These are phyloP conservation scores for Anolis carolinensis DNA, from an alignment of 2,113 vertebrate species.

Conservation along the genomic window DNA sequence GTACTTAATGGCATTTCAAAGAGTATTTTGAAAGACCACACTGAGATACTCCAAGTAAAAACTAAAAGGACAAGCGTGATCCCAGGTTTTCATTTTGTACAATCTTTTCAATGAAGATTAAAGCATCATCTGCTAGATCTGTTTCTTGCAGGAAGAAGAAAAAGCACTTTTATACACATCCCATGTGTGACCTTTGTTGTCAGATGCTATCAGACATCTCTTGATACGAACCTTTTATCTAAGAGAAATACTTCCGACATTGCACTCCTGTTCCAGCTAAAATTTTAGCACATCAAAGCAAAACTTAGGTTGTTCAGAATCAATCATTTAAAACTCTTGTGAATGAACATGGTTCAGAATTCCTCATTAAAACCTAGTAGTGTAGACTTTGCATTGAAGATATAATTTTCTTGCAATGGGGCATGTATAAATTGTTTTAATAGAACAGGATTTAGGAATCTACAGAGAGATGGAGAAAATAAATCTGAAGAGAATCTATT, in stretches of 20 bases:
- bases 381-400: not conserved
- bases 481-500: not conserved
- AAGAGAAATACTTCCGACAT: conserved; percentile 17
- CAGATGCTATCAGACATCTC: conserved; percentile 29
- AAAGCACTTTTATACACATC: conserved; percentile 18
- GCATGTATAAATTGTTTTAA: not conserved
- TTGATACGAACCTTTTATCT: conserved; percentile 61
- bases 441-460: not conserved
- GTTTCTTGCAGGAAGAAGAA: not conserved
- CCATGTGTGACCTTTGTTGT: conserved; percentile 20
- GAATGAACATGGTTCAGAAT: not conserved
- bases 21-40: not conserved
- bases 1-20: not conserved
- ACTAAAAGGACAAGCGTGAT: not conserved
- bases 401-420: not conserved
- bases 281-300: conserved; percentile 37
- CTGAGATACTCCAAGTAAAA: not conserved
- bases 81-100: not conserved
- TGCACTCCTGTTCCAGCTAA: conserved; percentile 7
- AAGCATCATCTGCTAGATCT: conserved; percentile 23
- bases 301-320: not conserved
- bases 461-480: not conserved
- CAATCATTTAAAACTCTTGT: not conserved
- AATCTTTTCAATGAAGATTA: conserved; percentile 25
- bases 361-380: not conserved